Evolutionary conservation across 2,113 vertebrate species (phyloP), one percentile per base, ranked within the genome.

Genomic region (Eupsittula cactorum): DNA sequence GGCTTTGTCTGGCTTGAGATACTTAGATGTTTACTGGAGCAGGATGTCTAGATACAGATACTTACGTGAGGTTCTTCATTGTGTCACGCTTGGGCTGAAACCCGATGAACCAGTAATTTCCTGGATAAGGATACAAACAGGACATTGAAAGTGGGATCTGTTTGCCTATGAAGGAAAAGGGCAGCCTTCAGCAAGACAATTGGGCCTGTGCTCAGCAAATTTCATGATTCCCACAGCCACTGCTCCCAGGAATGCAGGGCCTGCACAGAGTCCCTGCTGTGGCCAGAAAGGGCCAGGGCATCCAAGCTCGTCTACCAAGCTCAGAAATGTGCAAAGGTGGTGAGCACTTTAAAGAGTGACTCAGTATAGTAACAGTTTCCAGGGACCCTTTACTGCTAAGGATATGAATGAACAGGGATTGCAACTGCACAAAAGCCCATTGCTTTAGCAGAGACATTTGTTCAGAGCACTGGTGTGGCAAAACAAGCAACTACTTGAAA

Each of bases 401-500:
- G 79, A 11, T 64, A 46, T 50, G 74, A 87, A 20, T n/a, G 57
- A 76, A 42, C 35, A 64, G 67, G 62, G 52, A 73, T 7, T 70
- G 63, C 67, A 82, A 21, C 83, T 64, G 69, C 50, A 55, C 35
- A 29, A 60, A 78, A 82, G 73, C 49, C 62, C 33, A 21, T 71
- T 78, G 71, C 55, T 42, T 91, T 69, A 70, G 86, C 64, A 81
- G 63, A 90, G 86, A 53, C 50, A 29, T 70, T 92, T 86, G 77
- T 91, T 92, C 93, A 78, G 90, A 67, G 89, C 64, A 33, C 60
- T 83, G 1, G 0, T 55, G 53, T 83, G 41, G 77, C 82, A 94
- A 67, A 96, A 88, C 86, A 86, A 92, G 71, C 67, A 90, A 74
- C 28, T 55, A 33, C 68, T 90, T 93, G 88, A 93, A 90, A 90